phyloP scores from a whole-genome alignment of 2,797 vertebrate species.

The Anas flavirostris region DNA sequence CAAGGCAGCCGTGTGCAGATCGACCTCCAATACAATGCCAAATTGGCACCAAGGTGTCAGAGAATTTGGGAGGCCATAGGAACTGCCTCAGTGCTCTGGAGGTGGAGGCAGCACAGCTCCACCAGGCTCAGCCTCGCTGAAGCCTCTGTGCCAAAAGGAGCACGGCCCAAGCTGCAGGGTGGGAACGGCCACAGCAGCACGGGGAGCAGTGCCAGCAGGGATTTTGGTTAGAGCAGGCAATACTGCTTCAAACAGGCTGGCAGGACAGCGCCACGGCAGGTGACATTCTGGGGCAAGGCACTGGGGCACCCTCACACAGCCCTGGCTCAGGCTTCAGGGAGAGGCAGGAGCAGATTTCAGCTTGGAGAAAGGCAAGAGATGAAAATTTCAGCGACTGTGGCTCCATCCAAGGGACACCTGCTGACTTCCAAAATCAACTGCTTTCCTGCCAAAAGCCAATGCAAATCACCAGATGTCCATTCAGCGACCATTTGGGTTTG shows the following conservation, averaged over 20 bases:
- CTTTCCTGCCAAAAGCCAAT: not conserved
- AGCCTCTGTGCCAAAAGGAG: not conserved
- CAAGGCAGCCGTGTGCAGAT: not conserved
- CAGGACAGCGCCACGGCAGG: not conserved
- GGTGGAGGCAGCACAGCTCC: not conserved
- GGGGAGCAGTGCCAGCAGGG: not conserved
- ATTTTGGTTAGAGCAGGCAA: not conserved
- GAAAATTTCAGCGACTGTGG: not conserved
- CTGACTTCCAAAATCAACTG: not conserved
- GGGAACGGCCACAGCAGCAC: not conserved
- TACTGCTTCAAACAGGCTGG: not conserved
- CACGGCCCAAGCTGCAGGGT: not conserved
- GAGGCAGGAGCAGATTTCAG: not conserved
- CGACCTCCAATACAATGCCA: not conserved
- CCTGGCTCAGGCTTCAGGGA: not conserved
- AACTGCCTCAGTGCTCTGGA: not conserved
- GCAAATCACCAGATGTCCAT: not conserved
- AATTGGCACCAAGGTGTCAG: not conserved
- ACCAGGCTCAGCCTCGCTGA: not conserved
- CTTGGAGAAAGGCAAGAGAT: not conserved
- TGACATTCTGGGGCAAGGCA: not conserved
- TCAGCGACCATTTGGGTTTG: not conserved
- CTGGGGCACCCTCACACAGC: not conserved
- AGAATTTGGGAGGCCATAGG: not conserved
- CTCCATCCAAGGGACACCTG: not conserved